Conservation (phyloP, 2,888 invertebrate species). For the Scaptomyza flava region DNA sequence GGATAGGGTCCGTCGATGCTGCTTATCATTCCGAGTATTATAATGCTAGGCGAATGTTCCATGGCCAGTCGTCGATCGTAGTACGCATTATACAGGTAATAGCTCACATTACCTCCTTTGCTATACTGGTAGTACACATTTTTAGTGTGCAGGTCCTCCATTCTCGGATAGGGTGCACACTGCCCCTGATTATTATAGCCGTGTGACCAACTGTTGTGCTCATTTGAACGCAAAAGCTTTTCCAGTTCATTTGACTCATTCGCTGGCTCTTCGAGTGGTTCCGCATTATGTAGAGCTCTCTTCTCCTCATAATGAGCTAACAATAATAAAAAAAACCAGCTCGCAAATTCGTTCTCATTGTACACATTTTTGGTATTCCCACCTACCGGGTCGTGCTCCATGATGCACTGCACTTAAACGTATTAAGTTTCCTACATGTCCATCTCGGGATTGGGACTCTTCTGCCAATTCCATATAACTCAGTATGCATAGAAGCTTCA, state of each 20-base stretch:
- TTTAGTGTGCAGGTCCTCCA: slow-evolving; percentile 25
- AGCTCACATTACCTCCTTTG: slow-evolving; percentile 30
- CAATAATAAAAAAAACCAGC: background rate
- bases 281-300: background rate
- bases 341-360: background rate
- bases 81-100: slow-evolving; percentile 50
- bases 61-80: slow-evolving; percentile 40
- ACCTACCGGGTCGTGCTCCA: slow-evolving; percentile 4
- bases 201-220: slow-evolving; percentile 10
- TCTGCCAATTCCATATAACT: background rate
- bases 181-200: slow-evolving; percentile 18
- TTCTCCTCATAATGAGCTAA: background rate
- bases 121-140: slow-evolving; percentile 31
- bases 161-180: slow-evolving; percentile 53
- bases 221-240: slow-evolving; percentile 28
- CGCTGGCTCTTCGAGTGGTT: background rate
- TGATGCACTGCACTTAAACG: background rate
- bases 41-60: slow-evolving; percentile 23
- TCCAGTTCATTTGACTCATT: slow-evolving; percentile 24
- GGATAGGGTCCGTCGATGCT: slow-evolving; percentile 11
- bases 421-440: background rate
- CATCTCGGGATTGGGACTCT: background rate
- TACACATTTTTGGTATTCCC: background rate
- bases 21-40: slow-evolving; percentile 45
- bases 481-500: slow-evolving; percentile 2